Evolutionary conservation across 1,140 invertebrate genomes (phyloP), one percentile per base, ranked within the genome.

Genomic region (Lerema accius): DNA sequence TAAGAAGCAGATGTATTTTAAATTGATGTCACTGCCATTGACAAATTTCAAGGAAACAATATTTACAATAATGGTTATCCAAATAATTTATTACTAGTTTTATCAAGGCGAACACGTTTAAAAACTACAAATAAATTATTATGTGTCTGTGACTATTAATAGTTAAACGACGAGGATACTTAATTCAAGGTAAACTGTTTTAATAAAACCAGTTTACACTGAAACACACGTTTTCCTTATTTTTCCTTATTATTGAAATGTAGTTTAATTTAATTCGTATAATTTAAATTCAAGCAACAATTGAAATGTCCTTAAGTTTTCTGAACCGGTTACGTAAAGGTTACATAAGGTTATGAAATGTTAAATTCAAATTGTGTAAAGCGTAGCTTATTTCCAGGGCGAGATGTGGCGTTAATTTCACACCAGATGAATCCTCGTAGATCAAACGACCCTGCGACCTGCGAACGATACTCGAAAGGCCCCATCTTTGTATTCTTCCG

Each of bases 401-500:
- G 28, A 32, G 4, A 7, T 32, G 3, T 7, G n/a, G 10, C 35
- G 10, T 37, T 37, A 74, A 79, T 84, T 77, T 76, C 69, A 82
- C 70, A 71, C 64, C 56, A 37, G 7, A 48, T 28, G 16, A 28
- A 16, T 42, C 1, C 6, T 16, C n/a, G 16, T 19, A 19, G 9
- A 10, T 43, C 42, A 55, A 70, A 78, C 65, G 72, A 40, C 46
- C 15, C 45, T 48, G 2, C 65, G 60, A 73, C 68, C 72, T 64
- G 61, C 73, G 68, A 71, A 73, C 73, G 26, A 50, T 50, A 78
- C 85, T 80, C 80, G 85, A 85, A 86, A 78, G 78, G 19, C 76
- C 74, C 71, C 80, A 67, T 85, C 79, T 84, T 84, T 84, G 80
- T 84, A 86, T 86, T 86, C 84, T 84, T 83, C 80, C 80, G 80